Evolutionary conservation across 2,797 vertebrate genomes (phyloP).

Genomic region (Harpagifer antarcticus): DNA sequence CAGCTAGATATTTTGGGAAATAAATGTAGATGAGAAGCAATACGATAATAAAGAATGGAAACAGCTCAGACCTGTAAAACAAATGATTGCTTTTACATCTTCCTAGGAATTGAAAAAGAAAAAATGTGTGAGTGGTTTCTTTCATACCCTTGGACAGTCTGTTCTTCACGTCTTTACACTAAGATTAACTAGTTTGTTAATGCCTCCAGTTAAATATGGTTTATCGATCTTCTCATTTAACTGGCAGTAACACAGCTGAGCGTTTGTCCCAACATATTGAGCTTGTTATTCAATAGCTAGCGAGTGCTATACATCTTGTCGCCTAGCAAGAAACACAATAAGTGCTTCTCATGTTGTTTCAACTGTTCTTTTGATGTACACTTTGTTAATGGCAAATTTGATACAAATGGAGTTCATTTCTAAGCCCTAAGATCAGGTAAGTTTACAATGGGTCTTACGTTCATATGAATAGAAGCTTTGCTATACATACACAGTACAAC

Average conservation of each 20-base stretch:
- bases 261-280: too few species aligned
- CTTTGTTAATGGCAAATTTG: background rate
- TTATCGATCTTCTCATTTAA: too few species aligned
- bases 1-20: background rate
- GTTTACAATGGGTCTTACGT: background rate
- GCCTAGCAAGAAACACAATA: background rate
- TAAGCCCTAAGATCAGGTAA: background rate
- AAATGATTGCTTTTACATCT: background rate
- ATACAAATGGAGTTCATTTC: background rate
- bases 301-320: background rate
- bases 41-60: conserved; percentile 1
- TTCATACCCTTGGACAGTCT: background rate
- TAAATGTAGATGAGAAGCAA: background rate
- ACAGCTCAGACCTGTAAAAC: background rate
- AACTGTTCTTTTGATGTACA: background rate
- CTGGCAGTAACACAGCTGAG: too few species aligned
- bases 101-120: background rate
- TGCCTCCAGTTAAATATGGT: background rate
- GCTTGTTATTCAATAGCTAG: background rate
- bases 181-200: background rate
- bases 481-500: background rate
- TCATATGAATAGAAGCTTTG: background rate
- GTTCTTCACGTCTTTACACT: conserved; percentile 1
- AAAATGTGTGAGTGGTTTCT: background rate
- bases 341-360: background rate